Evolutionary conservation across 1,140 invertebrate species (phyloP).

Genomic region (Zaprionus camerounensis): DNA sequence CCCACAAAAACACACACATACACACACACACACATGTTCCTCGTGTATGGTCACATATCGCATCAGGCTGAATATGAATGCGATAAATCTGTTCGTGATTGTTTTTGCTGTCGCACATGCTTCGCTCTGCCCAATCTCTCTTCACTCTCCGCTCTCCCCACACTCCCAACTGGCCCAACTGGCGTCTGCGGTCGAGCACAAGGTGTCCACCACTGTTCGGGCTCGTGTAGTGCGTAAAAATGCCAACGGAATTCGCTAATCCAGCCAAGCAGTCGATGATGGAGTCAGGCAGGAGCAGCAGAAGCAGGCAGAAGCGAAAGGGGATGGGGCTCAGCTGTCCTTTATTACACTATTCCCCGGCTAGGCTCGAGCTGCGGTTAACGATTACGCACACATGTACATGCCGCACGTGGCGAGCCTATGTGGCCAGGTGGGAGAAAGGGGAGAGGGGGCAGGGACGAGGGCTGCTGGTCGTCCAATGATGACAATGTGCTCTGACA

Average conservation of each 20-base stretch:
- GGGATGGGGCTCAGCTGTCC: constrained; percentile 61
- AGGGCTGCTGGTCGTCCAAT: constrained; percentile 42
- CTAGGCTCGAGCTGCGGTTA: constrained; percentile 36
- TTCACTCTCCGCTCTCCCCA: not conserved
- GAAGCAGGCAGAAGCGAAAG: constrained; percentile 3
- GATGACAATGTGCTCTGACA: constrained; percentile 80
- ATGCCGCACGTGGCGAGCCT: constrained; percentile 40
- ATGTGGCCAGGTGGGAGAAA: constrained; percentile 65
- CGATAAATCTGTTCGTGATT: constrained; percentile 84
- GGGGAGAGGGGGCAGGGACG: not conserved
- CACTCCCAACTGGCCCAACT: not conserved
- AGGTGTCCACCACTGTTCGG: constrained; percentile 38
- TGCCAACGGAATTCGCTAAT: constrained; percentile 78
- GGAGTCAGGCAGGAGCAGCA: constrained; percentile 6
- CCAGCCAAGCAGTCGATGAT: constrained; percentile 35
- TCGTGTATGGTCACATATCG: constrained; percentile 67
- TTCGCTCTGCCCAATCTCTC: not conserved
- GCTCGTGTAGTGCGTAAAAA: constrained; percentile 52
- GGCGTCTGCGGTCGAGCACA: constrained; percentile 5
- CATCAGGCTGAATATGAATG: constrained; percentile 81
- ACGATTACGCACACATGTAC: constrained; percentile 73
- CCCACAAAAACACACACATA: constrained; percentile 1
- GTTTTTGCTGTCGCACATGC: constrained; percentile 67
- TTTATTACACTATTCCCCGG: constrained; percentile 76
- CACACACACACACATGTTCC: not conserved